phyloP scores from a whole-genome alignment of 2,888 invertebrate genomes.

The Furcula furcula region DNA sequence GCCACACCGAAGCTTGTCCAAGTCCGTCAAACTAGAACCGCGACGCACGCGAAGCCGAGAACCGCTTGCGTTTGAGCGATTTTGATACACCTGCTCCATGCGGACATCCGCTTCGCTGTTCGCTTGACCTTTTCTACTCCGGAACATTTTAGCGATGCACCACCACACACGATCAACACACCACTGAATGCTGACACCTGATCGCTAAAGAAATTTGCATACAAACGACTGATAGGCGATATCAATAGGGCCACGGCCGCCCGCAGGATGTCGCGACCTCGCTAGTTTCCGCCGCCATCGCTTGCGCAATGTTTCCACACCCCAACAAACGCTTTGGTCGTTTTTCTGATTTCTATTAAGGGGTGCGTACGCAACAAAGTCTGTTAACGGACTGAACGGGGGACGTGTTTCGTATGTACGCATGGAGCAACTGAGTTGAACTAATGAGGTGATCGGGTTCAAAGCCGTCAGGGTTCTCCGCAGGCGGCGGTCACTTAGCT shows the following conservation, averaged over 20 bases:
- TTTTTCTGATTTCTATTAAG: conserved; percentile 37
- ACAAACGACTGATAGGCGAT: conserved; percentile 64
- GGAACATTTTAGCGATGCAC: conserved; percentile 56
- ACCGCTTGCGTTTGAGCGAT: conserved; percentile 64
- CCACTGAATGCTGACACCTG: conserved; percentile 61
- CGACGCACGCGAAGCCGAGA: conserved; percentile 83
- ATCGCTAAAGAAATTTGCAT: conserved; percentile 61
- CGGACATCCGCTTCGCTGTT: conserved; percentile 72
- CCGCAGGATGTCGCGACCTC: conserved; percentile 76
- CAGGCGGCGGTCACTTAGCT: conserved; percentile 62
- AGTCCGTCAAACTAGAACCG: conserved; percentile 87
- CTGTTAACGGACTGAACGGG: conserved; percentile 66
- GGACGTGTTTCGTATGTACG: conserved; percentile 56
- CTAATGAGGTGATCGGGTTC: conserved; percentile 78
- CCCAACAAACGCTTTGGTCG: conserved; percentile 41
- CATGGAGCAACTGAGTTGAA: conserved; percentile 65
- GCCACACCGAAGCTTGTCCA: conserved; percentile 83
- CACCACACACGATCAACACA: conserved; percentile 44
- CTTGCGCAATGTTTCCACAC: conserved; percentile 55
- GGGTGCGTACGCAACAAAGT: conserved; percentile 66
- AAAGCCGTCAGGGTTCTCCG: conserved; percentile 62
- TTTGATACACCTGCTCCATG: conserved; percentile 81
- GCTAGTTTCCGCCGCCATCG: conserved; percentile 64
- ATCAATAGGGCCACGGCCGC: conserved; percentile 78
- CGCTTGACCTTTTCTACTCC: conserved; percentile 66